Conservation (phyloP, 64 coral and sea anemone species). For the Pachyseris speciosa region DNA sequence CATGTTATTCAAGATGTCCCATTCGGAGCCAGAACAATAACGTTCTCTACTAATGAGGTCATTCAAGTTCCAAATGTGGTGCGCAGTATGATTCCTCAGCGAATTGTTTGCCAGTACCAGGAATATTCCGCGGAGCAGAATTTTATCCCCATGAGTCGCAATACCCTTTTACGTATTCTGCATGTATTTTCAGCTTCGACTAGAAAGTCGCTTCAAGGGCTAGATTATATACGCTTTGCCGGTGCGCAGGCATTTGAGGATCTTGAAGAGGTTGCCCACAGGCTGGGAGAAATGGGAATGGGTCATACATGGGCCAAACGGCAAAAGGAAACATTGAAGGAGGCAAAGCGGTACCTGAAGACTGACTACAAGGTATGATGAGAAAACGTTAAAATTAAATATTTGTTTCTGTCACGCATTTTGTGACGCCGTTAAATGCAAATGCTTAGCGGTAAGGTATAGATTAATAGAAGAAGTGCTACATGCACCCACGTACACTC, state of each 20-base stretch:
- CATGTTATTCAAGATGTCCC: slow-evolving; percentile 32
- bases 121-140: slow-evolving; percentile 47
- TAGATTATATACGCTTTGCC: slow-evolving; percentile 46
- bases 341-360: slow-evolving; percentile 18
- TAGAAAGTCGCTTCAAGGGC: slow-evolving; percentile 67
- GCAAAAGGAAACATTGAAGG: slow-evolving; percentile 11
- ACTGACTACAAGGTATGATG: neutral
- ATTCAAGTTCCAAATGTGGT: slow-evolving; percentile 61
- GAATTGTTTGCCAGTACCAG: slow-evolving; percentile 63
- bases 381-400: neutral
- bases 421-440: neutral
- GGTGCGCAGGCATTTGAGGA: slow-evolving; percentile 29
- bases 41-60: neutral
- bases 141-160: slow-evolving; percentile 42
- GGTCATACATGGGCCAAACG: slow-evolving; percentile 13
- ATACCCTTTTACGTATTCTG: slow-evolving; percentile 51
- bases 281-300: slow-evolving; percentile 30
- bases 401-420: neutral
- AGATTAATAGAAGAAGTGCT: neutral
- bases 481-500: neutral
- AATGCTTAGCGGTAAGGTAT: neutral
- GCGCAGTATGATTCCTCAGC: slow-evolving; percentile 61
- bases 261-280: neutral
- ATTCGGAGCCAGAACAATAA: slow-evolving; percentile 24
- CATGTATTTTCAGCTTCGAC: slow-evolving; percentile 64